A percentile compares a stretch with the other conserved stretches of the same genome.
phyloP scores from a whole-genome alignment of 2,888 invertebrate genomes.

The Drosophila rubida region DNA sequence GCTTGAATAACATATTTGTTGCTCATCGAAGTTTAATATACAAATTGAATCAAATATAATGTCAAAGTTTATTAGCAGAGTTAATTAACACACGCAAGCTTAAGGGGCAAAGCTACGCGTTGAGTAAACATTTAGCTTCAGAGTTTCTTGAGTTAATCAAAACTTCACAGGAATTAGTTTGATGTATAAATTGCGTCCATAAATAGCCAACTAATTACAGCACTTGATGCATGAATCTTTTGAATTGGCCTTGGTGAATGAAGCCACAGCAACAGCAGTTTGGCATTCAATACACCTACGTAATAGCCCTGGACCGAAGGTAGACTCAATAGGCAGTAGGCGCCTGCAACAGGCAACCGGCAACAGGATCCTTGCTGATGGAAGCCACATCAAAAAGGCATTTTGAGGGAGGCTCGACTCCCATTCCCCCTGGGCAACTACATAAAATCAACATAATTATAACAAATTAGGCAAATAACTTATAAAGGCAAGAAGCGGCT shows the following conservation, averaged over 20 bases:
- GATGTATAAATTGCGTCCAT: not conserved
- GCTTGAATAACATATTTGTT: too few relatives aligned
- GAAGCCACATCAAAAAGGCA: slow-evolving; percentile 53
- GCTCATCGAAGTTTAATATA: not conserved
- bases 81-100: not conserved
- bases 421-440: slow-evolving; percentile 35
- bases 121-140: not conserved
- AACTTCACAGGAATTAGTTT: not conserved
- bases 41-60: not conserved
- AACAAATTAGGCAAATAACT: slow-evolving; percentile 71
- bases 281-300: slow-evolving; percentile 5
- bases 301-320: slow-evolving; percentile 11
- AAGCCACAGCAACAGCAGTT: slow-evolving; percentile 14
- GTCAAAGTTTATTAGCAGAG: not conserved
- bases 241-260: slow-evolving; percentile 6
- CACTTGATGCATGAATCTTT: slow-evolving; percentile 15
- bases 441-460: slow-evolving; percentile 77
- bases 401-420: slow-evolving; percentile 9
- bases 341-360: not conserved
- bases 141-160: not conserved
- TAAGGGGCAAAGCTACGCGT: not conserved
- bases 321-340: not conserved
- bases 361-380: not conserved
- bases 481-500: slow-evolving; percentile 28
- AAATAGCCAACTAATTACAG: slow-evolving; percentile 10